Base-by-base conservation (phyloP, 1,140 invertebrate species). In the Sycophaga agraensis region DNA sequence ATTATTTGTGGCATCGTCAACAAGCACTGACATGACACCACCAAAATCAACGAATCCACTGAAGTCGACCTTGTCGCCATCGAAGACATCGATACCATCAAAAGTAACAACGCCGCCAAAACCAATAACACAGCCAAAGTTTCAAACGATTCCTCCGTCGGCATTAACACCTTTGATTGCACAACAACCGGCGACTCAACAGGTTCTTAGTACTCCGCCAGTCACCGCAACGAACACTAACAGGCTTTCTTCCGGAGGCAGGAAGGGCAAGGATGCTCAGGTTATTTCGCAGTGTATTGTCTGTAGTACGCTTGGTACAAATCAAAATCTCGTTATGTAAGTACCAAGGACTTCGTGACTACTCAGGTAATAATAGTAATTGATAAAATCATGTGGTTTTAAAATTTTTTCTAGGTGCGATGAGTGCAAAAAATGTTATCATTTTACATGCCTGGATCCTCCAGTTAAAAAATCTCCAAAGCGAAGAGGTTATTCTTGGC, bases 391-490 rank as follows among this genome's bases (percentile, higher is more conserved):
- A 24, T 1, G 1, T 45, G 17, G n/a, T 45, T 16, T 42, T 17
- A 42, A 17, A 45, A 9, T 26, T 21, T 21, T 37, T 37, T 22
- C 37, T 14, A 94, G 91, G 76, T 97, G 95, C 81, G 94, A 97
- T 79, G 93, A 96, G 75, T 97, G 95, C 78, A 84, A 86, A 71
- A 89, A 91, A 72, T 88, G 90, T 66, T 97, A 94, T 81, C 94
- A 97, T 80, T 96, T 96, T 75, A 86, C 85, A 26, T 97, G 95
- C 79, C 81, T 97, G 58, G 91, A 95, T 77, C 95, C 95, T 37
- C 94, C 94, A 2, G 84, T 94, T 1, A 96, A 94, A 77, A 96
- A 96, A 77, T 91, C 92, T 43, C 95, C 94, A 2, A 97, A 97
- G 82, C 88, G 89, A 64, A 85, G 93, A 58, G 94, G 94, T 37